A percentile compares a stretch with the other conserved stretches of the same genome.
Conservation (phyloP, 2,113 vertebrate species). For the Camelus bactrianus region DNA sequence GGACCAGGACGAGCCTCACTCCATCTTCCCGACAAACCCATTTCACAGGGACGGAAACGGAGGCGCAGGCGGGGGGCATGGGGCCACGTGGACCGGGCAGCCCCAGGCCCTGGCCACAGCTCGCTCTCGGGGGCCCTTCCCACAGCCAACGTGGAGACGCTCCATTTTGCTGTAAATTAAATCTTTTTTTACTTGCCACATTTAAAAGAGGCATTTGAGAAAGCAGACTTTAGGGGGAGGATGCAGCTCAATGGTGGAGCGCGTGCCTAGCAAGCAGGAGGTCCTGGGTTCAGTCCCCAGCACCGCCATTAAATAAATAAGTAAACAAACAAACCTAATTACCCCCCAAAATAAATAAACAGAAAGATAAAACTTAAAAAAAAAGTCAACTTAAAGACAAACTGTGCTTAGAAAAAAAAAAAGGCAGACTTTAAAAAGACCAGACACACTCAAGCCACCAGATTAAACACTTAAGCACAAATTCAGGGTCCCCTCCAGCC, state of each 20-base stretch:
- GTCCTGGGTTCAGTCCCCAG: no score
- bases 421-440: background rate
- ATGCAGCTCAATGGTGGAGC: no score
- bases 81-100: fast-evolving
- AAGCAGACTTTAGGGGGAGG: no score
- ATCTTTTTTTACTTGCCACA: background rate
- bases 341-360: no score
- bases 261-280: no score
- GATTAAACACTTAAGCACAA: background rate
- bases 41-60: no score
- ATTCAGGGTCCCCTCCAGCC: background rate
- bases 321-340: no score
- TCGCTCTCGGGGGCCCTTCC: background rate
- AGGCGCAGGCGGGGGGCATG: fast-evolving
- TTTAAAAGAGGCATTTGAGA: background rate
- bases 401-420: background rate
- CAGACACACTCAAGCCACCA: background rate
- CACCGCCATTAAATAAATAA: no score
- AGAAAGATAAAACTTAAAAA: no score
- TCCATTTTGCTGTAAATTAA: background rate
- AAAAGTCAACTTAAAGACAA: no score
- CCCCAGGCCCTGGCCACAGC: fast-evolving
- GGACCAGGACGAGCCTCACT: fast-evolving
- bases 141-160: fast-evolving
- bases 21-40: fast-evolving